Conservation (phyloP, 2,113 vertebrate genomes). For the Chionomys nivalis region DNA sequence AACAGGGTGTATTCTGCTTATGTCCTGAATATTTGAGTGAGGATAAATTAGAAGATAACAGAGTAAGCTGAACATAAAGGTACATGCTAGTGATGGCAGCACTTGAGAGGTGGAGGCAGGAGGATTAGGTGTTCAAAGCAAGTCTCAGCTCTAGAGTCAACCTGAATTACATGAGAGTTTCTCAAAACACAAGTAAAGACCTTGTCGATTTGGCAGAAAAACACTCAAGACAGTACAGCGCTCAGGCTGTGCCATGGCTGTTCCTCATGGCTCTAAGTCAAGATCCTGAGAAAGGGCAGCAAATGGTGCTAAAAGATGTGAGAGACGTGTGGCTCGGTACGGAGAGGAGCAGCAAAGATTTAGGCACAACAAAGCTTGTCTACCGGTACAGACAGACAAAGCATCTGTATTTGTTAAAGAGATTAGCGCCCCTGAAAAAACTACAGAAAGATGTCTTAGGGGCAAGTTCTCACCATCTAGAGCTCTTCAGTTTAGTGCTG, state of each 20-base stretch:
- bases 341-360: neutral
- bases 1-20: neutral
- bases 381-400: neutral
- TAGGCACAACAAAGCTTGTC: no score
- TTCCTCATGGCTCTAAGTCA: neutral
- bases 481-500: neutral
- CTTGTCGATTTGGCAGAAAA: neutral
- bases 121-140: neutral
- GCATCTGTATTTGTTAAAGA: neutral
- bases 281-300: neutral
- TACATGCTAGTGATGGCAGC: neutral
- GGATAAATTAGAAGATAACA: neutral
- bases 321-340: neutral
- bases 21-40: neutral
- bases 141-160: neutral
- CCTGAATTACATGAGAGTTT: no score
- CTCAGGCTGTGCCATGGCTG: neutral
- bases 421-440: neutral
- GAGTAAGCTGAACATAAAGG: neutral
- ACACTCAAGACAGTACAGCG: neutral
- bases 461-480: neutral
- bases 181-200: neutral
- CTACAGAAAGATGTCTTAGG: neutral
- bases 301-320: neutral
- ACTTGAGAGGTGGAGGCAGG: neutral